Evolutionary conservation across 2,113 vertebrate species (phyloP), one percentile per base, ranked within the genome.

Genomic region (Xiphophorus couchianus): DNA sequence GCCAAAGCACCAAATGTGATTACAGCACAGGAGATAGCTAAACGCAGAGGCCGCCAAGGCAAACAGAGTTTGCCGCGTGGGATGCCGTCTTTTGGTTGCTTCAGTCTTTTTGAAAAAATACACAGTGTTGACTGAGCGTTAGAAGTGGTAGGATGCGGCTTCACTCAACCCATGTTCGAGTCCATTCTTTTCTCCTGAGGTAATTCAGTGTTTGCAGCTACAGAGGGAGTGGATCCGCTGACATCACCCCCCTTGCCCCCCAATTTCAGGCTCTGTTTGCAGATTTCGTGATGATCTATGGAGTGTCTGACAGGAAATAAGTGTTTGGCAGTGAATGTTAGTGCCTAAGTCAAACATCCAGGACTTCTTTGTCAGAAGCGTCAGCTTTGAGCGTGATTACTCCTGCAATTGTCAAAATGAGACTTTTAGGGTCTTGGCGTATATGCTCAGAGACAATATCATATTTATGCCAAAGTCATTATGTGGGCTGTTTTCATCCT

Each of bases 121-220:
- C 71, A 63, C 54, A 13, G 10, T 71, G 62, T 0, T 48, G 51
- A 81, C 54, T 71, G 48, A 60, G 30, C 66, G 81, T 89, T 63
- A 87, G 84, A 86, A 87, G 84, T 86, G 84, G 90, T 83, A 30
- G 31, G 68, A 62, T 28, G 1, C 70, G 69, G 31, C 78, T 88
- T 90, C 85, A 81, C 84, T 77, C 74, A 77, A 74, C 48, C 37
- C 35, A 58, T 71, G 70, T 72, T 83, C 66, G 66, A 31, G 35
- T 63, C 31, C 58, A 71, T 86, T 80, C 63, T 80, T 85, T 70
- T 82, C 71, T 66, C 54, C 39, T 90, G 86, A 87, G 72, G 81
- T 84, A 64, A 78, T 68, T 81, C 80, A 83, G 73, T 73, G 82
- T 81, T 87, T 77, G 77, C 58, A 74, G 37, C 88, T 86, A 78